Conservation (phyloP, 2,888 invertebrate species). For the Stenolophus ochropezus region DNA sequence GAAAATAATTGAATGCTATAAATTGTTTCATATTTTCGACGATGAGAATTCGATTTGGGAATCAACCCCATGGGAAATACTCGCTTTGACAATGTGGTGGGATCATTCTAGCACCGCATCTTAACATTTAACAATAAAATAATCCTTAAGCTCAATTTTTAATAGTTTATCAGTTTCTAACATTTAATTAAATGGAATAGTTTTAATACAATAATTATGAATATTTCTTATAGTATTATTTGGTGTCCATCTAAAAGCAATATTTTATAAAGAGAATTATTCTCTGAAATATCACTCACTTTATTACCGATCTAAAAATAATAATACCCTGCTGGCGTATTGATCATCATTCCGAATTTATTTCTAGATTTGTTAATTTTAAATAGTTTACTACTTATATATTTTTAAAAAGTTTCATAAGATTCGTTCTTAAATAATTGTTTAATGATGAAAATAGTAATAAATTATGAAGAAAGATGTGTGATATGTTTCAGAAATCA, state of each 20-base stretch:
- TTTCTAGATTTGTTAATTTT: slow-evolving; percentile 17
- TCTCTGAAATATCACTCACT: slow-evolving; percentile 40
- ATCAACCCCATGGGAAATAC: no score
- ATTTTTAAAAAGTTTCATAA: slow-evolving; percentile 11
- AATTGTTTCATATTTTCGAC: no score
- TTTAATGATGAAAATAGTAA: not conserved
- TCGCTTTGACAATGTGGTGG: slow-evolving; percentile 32
- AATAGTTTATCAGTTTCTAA: slow-evolving; percentile 47
- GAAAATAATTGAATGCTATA: no score
- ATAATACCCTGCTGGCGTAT: slow-evolving; percentile 25
- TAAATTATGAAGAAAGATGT: slow-evolving; percentile 7
- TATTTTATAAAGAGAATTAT: slow-evolving; percentile 30
- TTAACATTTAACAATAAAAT: slow-evolving; percentile 33
- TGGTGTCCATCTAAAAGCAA: slow-evolving; percentile 47
- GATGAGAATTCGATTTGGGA: no score
- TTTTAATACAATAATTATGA: slow-evolving; percentile 47
- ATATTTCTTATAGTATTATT: slow-evolving; percentile 38
- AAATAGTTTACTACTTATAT: slow-evolving; percentile 20
- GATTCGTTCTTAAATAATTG: slow-evolving; percentile 34
- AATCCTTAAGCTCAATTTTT: slow-evolving; percentile 41
- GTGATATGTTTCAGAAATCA: not conserved
- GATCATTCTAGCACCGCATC: slow-evolving; percentile 44
- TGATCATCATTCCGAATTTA: slow-evolving; percentile 27
- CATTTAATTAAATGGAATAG: slow-evolving; percentile 40
- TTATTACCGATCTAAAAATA: slow-evolving; percentile 24